Evolutionary conservation across 2,113 vertebrate species (phyloP), one percentile per base, ranked within the genome.

Genomic region (Engystomops pustulosus): DNA sequence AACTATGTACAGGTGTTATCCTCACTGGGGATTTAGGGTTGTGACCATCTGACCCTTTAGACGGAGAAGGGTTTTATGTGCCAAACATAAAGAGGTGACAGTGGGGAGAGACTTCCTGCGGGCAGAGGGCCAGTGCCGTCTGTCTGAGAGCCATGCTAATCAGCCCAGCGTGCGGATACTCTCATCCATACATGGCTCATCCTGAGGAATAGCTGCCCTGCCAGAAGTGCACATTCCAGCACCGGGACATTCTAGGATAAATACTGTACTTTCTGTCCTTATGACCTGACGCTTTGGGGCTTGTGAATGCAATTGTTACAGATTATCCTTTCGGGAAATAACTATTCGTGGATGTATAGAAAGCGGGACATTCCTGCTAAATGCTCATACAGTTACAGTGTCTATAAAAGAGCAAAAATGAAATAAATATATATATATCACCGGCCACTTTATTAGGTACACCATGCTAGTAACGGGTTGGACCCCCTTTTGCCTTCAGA

Each of bases 71-170:
- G 20, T 34, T 45, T 51, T 67, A 27, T 77, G 44, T 76, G 81
- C 71, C 70, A 84, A 84, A 75, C 27, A 75, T 76, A 84, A 72
- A 76, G 71, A 84, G 71, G 81, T 84, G 82, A 77, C 82, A 84
- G 72, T 68, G 72, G 82, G 58, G 71, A 68, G 58, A 84, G 72
- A 84, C 74, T 84, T 84, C 82, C 72, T 84, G 44, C 38, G 72
- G 82, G 82, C 82, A 53, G n/a, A 15, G 20, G 58, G 82, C 82
- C 82, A 84, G 60, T 30, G 34, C 53, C 14, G 44, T 53, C 60
- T 84, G 82, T 84, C 82, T 84, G 82, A 77, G 82, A 84, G 60
- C 82, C 82, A 84, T 84, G 82, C 58, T 84, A 84, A 84, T 84
- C 60, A 84, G 82, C 72, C 9, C 81, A 83, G 81, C 81, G 34